Evolutionary conservation across 1,140 invertebrate genomes (phyloP).

Genomic region (Bombus pyrosoma): DNA sequence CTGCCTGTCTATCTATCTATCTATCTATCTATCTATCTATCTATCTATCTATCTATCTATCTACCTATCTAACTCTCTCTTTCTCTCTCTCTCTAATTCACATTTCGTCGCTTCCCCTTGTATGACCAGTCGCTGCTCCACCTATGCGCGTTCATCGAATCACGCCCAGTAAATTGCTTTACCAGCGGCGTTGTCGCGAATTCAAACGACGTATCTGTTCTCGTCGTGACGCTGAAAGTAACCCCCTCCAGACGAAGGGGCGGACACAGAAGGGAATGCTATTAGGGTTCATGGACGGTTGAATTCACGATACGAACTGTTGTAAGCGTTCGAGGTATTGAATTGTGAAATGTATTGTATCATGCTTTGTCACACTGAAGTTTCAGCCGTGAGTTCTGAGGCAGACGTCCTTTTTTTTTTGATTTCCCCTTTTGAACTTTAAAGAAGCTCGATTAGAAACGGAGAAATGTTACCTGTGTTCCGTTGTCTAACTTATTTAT

Average conservation of each 20-base stretch:
- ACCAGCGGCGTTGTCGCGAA: background rate
- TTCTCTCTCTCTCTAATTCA: background rate
- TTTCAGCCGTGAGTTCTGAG: background rate
- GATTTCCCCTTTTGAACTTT: too few species aligned
- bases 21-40: too few species aligned
- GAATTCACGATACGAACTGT: background rate
- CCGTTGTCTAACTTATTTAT: too few species aligned
- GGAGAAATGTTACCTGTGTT: too few species aligned
- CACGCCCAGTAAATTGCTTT: conserved; percentile 32
- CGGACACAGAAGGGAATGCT: background rate
- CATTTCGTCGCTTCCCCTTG: conserved; percentile 8
- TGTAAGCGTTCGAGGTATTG: background rate
- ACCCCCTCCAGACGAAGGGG: background rate
- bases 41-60: too few species aligned
- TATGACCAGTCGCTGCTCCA: background rate
- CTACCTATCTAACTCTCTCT: background rate
- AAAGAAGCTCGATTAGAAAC: too few species aligned
- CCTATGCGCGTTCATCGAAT: conserved; percentile 25
- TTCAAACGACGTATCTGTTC: conserved; percentile 29
- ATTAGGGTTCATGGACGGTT: background rate
- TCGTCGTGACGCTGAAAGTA: conserved; percentile 15
- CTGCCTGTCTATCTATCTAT: background rate
- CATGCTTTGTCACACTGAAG: background rate
- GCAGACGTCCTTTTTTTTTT: too few species aligned
- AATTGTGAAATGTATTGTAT: background rate